Conservation (phyloP, 1,140 invertebrate species). For the Nylanderia fulva region DNA sequence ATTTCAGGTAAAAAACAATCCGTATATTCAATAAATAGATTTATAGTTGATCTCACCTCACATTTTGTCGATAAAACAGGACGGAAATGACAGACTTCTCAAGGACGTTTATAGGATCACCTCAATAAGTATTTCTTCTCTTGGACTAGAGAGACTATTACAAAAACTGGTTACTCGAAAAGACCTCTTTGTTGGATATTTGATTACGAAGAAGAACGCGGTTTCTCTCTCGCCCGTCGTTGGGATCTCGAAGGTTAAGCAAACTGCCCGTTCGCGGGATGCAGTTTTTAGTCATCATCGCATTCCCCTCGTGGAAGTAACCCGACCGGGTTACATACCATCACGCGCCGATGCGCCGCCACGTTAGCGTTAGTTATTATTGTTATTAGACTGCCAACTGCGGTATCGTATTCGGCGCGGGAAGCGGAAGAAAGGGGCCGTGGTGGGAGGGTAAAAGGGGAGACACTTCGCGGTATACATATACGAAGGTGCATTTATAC, state of each 20-base stretch:
- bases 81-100: too few species aligned
- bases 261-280: conserved; percentile 36
- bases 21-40: too few species aligned
- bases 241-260: conserved; percentile 48
- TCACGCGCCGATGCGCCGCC: conserved; percentile 28
- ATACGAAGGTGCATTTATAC: background rate
- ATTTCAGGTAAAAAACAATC: too few species aligned
- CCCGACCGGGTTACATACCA: conserved; percentile 32
- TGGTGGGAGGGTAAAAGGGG: background rate
- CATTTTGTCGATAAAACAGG: too few species aligned
- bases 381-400: conserved; percentile 37
- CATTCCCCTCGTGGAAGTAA: conserved; percentile 45
- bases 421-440: background rate
- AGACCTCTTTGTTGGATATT: background rate
- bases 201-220: background rate
- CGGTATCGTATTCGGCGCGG: conserved; percentile 17
- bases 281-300: conserved; percentile 37
- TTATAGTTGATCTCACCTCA: too few species aligned
- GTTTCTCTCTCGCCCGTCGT: conserved; percentile 11
- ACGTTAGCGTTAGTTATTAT: conserved; percentile 24
- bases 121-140: too few species aligned
- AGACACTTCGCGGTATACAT: background rate
- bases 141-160: background rate
- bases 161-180: background rate
- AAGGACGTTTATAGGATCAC: too few species aligned